A percentile compares a stretch with the other conserved stretches of the same genome.
Evolutionary conservation across 2,113 vertebrate species (phyloP).

Genomic region (Istiophorus platypterus): DNA sequence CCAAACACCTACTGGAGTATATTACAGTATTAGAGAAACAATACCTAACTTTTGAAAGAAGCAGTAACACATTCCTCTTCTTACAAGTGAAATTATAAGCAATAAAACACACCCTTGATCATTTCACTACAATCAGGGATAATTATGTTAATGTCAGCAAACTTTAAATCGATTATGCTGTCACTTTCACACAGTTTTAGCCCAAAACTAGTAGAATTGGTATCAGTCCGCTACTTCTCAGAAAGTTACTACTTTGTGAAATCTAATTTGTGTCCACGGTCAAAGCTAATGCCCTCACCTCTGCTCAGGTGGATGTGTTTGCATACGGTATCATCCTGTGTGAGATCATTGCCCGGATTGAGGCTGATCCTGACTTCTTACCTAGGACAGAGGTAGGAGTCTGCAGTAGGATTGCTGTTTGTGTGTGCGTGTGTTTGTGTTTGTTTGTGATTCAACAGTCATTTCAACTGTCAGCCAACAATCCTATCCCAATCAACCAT

Average conservation of each 20-base stretch:
- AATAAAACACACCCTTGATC: too few relatives aligned
- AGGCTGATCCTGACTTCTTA: conserved; percentile 94
- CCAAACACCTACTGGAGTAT: too few relatives aligned
- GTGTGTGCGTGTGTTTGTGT: neutral
- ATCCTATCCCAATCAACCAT: too few relatives aligned
- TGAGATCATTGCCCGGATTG: conserved; percentile 93
- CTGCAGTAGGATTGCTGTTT: neutral
- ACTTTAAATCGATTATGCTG: too few relatives aligned
- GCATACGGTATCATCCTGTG: conserved; percentile 95
- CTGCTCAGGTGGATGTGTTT: conserved; percentile 87
- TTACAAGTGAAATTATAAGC: neutral
- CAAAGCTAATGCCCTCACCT: neutral
- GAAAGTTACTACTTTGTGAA: neutral
- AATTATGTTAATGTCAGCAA: too few relatives aligned
- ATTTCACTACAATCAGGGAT: too few relatives aligned
- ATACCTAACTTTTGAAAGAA: neutral
- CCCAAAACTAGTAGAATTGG: neutral
- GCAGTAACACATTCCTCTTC: neutral
- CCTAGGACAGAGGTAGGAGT: conserved; percentile 91
- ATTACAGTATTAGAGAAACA: neutral
- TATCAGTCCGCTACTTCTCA: too few relatives aligned
- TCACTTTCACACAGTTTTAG: neutral
- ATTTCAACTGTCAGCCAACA: too few relatives aligned
- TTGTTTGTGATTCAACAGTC: neutral
- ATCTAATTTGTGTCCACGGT: neutral